Evolutionary conservation across 1,140 invertebrate genomes (phyloP).

Genomic region (Apis cerana): DNA sequence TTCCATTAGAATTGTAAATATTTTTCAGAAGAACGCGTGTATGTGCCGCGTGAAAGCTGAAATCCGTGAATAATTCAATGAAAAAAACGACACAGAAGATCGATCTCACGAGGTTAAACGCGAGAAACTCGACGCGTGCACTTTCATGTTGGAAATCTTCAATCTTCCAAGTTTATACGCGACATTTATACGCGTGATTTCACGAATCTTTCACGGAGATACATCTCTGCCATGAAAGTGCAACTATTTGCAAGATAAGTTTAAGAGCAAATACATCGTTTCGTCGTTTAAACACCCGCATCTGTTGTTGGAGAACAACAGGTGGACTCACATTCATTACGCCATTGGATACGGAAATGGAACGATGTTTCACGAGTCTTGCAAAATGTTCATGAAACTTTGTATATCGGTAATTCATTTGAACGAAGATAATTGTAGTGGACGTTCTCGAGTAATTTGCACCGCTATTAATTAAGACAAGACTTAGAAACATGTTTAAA

Average conservation of each 20-base stretch:
- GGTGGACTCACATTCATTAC: constrained; percentile 35
- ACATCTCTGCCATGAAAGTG: not conserved
- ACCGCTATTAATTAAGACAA: not conserved
- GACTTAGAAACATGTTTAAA: not conserved
- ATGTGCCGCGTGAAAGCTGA: constrained; percentile 15
- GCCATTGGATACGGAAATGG: not conserved
- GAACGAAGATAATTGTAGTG: not conserved
- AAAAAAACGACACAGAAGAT: constrained; percentile 6
- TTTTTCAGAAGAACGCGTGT: not conserved
- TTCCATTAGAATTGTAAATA: constrained; percentile 31
- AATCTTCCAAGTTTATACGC: not conserved
- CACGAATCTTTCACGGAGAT: not conserved
- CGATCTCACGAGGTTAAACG: not conserved
- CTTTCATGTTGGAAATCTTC: not conserved
- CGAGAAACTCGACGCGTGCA: not conserved
- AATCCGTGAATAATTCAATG: constrained; percentile 27
- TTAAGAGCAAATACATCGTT: not conserved
- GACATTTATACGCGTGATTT: not conserved
- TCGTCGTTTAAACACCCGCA: not conserved
- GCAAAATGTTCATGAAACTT: not conserved
- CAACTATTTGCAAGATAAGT: not conserved
- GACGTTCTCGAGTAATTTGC: not conserved
- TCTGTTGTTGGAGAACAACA: constrained; percentile 17
- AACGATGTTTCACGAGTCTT: not conserved
- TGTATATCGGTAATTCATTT: not conserved